Percentiles rank a stretch among this genome's conserved stretches.
Conservation (phyloP, 2,797 vertebrate genomes). For the Arrhamphus sclerolepis region DNA sequence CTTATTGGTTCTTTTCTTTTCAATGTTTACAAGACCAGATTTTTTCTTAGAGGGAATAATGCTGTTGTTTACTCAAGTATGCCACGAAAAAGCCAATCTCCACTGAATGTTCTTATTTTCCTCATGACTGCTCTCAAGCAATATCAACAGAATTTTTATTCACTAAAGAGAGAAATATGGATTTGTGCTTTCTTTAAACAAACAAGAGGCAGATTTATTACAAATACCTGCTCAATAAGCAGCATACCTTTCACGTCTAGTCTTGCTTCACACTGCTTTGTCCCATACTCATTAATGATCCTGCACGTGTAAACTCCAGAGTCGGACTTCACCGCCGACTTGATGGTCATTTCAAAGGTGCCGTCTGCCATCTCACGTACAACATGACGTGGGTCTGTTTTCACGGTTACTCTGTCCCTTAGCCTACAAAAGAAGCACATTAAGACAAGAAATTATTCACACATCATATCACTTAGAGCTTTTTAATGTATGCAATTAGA, state of each 20-base stretch:
- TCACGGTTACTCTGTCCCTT: slow-evolving; percentile 92
- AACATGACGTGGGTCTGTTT: slow-evolving; percentile 85
- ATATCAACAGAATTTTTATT: no score
- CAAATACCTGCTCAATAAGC: not conserved
- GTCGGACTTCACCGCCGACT: slow-evolving; percentile 85
- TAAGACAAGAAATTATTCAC: slow-evolving; percentile 7
- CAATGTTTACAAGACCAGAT: no score
- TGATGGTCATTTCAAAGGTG: slow-evolving; percentile 87
- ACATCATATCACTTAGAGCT: not conserved
- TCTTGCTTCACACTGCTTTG: slow-evolving; percentile 91
- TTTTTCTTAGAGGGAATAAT: no score
- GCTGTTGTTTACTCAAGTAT: no score
- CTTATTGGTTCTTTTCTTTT: no score
- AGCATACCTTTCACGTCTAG: slow-evolving; percentile 90
- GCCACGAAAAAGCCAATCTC: no score
- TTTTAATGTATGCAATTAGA: slow-evolving; percentile 12
- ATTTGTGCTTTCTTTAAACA: not conserved
- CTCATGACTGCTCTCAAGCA: no score
- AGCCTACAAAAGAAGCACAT: slow-evolving; percentile 79
- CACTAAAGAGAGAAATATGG: no score
- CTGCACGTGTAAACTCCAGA: slow-evolving; percentile 94
- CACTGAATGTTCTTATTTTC: no score
- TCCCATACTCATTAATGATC: slow-evolving; percentile 97
- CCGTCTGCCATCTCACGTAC: slow-evolving; percentile 83
- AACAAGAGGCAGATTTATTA: not conserved